A percentile compares a stretch with the other conserved stretches of the same genome.
These are phyloP conservation scores for Mythimna ferrago DNA, from an alignment of 2,888 invertebrate species.

Conservation along the genomic window DNA sequence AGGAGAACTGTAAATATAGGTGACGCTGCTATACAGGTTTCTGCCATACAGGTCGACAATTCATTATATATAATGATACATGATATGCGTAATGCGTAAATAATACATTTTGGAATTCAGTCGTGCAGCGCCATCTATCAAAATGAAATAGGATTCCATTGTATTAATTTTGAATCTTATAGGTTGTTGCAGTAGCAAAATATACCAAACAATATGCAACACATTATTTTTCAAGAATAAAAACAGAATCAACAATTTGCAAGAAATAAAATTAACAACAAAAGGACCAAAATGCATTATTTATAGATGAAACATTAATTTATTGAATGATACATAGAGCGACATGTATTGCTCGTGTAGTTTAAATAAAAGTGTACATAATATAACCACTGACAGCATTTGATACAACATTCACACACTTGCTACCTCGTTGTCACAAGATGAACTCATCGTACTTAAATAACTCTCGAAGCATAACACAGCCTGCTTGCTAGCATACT, in stretches of 20 bases:
- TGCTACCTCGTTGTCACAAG: neutral
- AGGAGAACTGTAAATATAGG: constrained; percentile 10
- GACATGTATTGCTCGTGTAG: constrained; percentile 4
- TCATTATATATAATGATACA: constrained; percentile 29
- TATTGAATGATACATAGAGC: constrained; percentile 11
- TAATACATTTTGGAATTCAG: constrained; percentile 33
- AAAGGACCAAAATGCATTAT: constrained; percentile 19
- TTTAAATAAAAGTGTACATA: constrained; percentile 30
- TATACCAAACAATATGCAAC: constrained; percentile 1
- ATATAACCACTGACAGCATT: constrained; percentile 1
- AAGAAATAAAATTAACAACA: constrained; percentile 1
- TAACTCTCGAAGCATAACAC: constrained; percentile 64
- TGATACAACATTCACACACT: constrained; percentile 1
- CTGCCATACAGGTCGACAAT: constrained; percentile 14
- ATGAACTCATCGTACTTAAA: constrained; percentile 12
- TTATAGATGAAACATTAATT: constrained; percentile 4
- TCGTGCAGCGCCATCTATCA: constrained; percentile 2
- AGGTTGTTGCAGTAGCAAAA: constrained; percentile 4
- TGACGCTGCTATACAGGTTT: constrained; percentile 26
- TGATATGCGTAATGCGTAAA: constrained; percentile 20
- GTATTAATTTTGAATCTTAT: constrained; percentile 3
- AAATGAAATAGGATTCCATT: neutral
- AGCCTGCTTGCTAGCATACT: constrained; percentile 67
- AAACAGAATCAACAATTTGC: constrained; percentile 8
- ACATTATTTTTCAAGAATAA: constrained; percentile 3